Percentiles rank a stretch among this genome's conserved stretches.
These are phyloP conservation scores for Schmidtea mediterranea DNA, from an alignment of 1,140 invertebrate genomes.

Conservation along the genomic window DNA sequence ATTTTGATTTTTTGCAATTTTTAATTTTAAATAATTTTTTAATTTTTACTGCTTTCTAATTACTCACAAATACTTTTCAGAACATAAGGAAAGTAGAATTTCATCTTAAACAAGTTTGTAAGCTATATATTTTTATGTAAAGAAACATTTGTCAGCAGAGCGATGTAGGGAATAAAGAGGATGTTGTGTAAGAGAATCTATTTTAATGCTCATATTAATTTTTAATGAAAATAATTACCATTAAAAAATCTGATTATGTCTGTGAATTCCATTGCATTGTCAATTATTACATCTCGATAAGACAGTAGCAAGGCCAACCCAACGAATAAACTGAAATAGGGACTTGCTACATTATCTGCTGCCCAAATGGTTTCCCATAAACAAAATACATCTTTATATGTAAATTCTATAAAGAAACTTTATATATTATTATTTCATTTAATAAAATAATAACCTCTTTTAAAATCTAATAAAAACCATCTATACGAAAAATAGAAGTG, in stretches of 20 bases:
- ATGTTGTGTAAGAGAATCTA: no score
- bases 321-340: slow-evolving; percentile 68
- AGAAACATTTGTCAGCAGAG: no score
- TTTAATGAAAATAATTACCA: slow-evolving; percentile 34
- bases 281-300: slow-evolving; percentile 68
- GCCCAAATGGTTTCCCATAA: slow-evolving; percentile 87
- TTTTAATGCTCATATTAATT: background rate
- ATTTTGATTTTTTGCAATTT: no score
- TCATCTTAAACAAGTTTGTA: no score
- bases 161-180: no score
- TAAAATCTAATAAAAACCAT: slow-evolving; percentile 55
- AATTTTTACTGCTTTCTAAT: no score
- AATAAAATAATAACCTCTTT: slow-evolving; percentile 33
- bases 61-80: no score
- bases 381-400: slow-evolving; percentile 65
- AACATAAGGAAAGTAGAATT: no score
- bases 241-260: slow-evolving; percentile 94
- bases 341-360: slow-evolving; percentile 52
- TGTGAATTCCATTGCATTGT: slow-evolving; percentile 82
- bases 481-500: slow-evolving; percentile 91
- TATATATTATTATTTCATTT: no score
- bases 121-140: no score
- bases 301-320: slow-evolving; percentile 64
- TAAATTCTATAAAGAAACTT: slow-evolving; percentile 36
- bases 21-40: no score